Base-by-base conservation (phyloP, 2,888 invertebrate species). In the Stenoptilia bipunctidactyla region DNA sequence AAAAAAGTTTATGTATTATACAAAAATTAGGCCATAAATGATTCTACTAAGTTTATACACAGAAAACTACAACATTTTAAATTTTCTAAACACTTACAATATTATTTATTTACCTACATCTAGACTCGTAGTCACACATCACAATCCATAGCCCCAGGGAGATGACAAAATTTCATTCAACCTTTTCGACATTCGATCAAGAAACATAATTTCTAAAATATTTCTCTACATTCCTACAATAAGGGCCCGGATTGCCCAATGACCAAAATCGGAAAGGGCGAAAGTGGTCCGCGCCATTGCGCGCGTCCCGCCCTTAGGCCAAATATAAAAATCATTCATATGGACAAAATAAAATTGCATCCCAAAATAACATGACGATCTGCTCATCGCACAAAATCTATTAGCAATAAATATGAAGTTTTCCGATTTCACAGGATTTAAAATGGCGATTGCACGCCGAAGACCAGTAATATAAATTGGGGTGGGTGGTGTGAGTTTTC, bases 391-490 rank as follows among this genome's bases (percentile, higher is more conserved):
- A 64, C 73, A 67, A 76, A 83, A 83, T 80, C 83, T 82, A 83
- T 83, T 82, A 79, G 82, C 80, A 83, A 80, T 83, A 83, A 83
- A 83, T 82, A 82, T 80, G 72, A 82, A 83, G 71, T 83, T 83
- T 83, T 80, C 74, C 79, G 75, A 82, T 83, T 82, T 73, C 76
- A 71, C 68, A 67, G 73, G 79, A 77, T 75, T 80, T 77, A 73
- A 80, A 77, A 73, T 56, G 61, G 66, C 56, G 57, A 59, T 61
- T 51, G 58, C 54, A 55, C 58, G 20, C 8, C 8, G 20, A 20
- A 8, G 20, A 20, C 20, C 20, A 57, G 50, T 53, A 48, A 56
- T 59, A 71, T 72, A 62, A 72, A 71, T 66, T 59, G 58, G 60
- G 60, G 69, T 62, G 20, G 4, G n/a, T n/a, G n/a, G n/a, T n/a